Conservation (phyloP, 1,140 invertebrate species). For the Drosophila bocki region DNA sequence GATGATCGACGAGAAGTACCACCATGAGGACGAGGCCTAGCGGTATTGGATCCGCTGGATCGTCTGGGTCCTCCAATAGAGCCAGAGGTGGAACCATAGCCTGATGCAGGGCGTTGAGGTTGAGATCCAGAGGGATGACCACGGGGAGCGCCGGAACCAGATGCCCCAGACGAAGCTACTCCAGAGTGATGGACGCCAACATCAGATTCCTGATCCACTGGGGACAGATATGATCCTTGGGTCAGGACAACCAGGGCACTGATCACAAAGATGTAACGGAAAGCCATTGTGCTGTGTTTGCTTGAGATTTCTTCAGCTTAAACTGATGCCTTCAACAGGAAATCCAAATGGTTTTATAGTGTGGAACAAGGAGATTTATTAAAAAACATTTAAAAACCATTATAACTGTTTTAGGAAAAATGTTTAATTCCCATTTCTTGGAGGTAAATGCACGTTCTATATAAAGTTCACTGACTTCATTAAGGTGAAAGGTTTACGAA, state of each 20-base stretch:
- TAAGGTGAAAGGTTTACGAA: neutral
- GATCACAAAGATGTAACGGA: conserved; percentile 17
- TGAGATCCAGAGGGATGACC: conserved; percentile 5
- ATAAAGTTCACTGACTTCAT: conserved; percentile 1
- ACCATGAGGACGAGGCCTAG: conserved; percentile 18
- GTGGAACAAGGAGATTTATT: neutral
- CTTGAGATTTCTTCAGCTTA: neutral
- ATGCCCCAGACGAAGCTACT: conserved; percentile 10
- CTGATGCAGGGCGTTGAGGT: conserved; percentile 2
- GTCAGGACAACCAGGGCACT: conserved; percentile 23
- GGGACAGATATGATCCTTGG: conserved; percentile 21
- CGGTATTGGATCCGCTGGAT: neutral
- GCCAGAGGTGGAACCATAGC: conserved; percentile 1
- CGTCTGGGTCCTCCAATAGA: conserved; percentile 3
- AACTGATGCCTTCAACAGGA: conserved; percentile 4
- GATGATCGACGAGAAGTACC: conserved; percentile 7
- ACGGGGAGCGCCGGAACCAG: neutral
- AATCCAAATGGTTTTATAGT: conserved; percentile 5
- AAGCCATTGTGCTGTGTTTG: conserved; percentile 9
- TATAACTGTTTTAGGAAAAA: neutral
- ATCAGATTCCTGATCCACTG: conserved; percentile 14
- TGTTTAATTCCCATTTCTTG: neutral
- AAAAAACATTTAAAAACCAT: neutral
- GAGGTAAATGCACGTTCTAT: neutral
- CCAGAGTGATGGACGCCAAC: conserved; percentile 18